Evolutionary conservation across 2,797 vertebrate species (phyloP), one percentile per base, ranked within the genome.

Genomic region (Sebastes itinus): DNA sequence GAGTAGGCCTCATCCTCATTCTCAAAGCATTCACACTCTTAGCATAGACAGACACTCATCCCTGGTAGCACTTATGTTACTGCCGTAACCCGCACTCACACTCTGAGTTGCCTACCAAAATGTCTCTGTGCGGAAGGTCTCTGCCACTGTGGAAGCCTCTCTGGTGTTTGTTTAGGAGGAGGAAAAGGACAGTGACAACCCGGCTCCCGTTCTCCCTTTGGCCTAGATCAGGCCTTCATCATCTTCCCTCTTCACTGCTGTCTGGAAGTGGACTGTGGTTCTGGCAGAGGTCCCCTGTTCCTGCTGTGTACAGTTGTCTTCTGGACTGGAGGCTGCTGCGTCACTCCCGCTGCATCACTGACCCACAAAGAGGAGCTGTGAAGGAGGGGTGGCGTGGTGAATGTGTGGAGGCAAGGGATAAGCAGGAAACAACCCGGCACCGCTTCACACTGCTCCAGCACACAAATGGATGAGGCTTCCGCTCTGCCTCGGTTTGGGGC

Each of bases 271-370:
- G 80, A 83, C 72, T 76, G 42, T 71, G 83, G 77, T 81, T 91
- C 84, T 88, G 80, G 90, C 78, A 79, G 87, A 86, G 80, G 71
- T 91, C 88, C 80, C 89, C 68, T 85, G 85, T 75, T 92, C 83
- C 83, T 86, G 85, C 85, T 86, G 83, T 88, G 70, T 84, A 76
- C 84, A 84, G 90, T 91, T 89, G 88, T 87, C 86, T 90, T 92
- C 80, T 90, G 85, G 82, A 94, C 80, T 90, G 86, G 81, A 94
- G 89, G 88, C 86, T 87, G 90, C 94, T 94, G 93, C 94, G 94
- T 96, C 94, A 95, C 82, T 90, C 88, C 81, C 33, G 90, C 91
- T 92, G 89, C 93, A 94, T 93, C 93, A 90, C 89, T 93, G 91
- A 92, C 90, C 90, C 89, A 93, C 87, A 92, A 89, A 94, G 86